Evolutionary conservation across 2,888 invertebrate genomes (phyloP).

Genomic region (Plebejus melissa): DNA sequence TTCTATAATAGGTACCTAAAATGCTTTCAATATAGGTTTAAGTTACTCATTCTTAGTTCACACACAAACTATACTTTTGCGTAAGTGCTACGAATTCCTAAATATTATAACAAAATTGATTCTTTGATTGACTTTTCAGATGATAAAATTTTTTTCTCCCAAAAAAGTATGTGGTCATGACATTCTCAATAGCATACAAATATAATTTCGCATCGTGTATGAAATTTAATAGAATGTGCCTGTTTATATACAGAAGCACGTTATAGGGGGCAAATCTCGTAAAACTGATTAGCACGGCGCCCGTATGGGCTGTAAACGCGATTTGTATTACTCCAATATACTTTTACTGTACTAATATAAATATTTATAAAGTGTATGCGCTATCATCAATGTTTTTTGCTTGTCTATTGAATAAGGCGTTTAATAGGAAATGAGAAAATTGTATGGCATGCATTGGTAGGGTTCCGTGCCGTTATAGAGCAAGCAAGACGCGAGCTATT

Average conservation of each 20-base stretch:
- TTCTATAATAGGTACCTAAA: too few relatives aligned
- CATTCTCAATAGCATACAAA: not conserved
- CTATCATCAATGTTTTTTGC: too few relatives aligned
- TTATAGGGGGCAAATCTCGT: not conserved
- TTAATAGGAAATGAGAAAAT: too few relatives aligned
- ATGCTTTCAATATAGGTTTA: too few relatives aligned
- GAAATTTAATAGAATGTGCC: slow-evolving; percentile 3
- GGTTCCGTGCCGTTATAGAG: too few relatives aligned
- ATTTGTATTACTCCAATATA: not conserved
- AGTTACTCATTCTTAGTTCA: too few relatives aligned
- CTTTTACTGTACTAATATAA: not conserved
- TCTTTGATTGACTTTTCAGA: not conserved
- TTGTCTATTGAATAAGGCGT: too few relatives aligned
- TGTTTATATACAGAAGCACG: not conserved
- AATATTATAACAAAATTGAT: not conserved
- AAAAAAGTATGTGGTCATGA: not conserved
- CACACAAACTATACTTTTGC: too few relatives aligned
- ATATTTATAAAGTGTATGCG: too few relatives aligned
- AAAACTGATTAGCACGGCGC: not conserved
- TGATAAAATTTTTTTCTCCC: not conserved
- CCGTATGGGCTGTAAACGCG: not conserved
- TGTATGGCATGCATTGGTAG: too few relatives aligned
- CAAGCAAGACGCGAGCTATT: not conserved
- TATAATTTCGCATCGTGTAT: not conserved
- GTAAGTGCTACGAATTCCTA: too few relatives aligned